These are phyloP conservation scores for Diplodus puntazzo DNA, from an alignment of 2,797 vertebrate species.

Conservation along the genomic window DNA sequence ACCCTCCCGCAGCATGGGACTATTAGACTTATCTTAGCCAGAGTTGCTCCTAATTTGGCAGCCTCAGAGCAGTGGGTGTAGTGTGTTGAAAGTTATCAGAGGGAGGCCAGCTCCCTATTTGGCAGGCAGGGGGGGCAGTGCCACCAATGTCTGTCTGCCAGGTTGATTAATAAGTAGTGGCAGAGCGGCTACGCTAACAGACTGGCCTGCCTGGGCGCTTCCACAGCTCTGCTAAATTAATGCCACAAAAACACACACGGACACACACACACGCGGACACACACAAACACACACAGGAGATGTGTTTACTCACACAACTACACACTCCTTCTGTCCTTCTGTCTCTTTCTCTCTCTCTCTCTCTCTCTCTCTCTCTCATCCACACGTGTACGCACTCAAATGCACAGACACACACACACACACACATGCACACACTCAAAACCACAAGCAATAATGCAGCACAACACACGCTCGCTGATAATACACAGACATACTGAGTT, in stretches of 20 bases:
- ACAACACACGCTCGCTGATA: slow-evolving; percentile 47
- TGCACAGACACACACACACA: background rate
- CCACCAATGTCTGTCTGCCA: slow-evolving; percentile 76
- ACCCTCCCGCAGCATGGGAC: slow-evolving; percentile 59
- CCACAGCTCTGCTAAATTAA: slow-evolving; percentile 61
- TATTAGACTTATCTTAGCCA: slow-evolving; percentile 78
- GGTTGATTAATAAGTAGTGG: slow-evolving; percentile 79
- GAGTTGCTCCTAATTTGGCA: slow-evolving; percentile 80
- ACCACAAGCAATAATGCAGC: slow-evolving; percentile 8
- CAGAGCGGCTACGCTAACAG: slow-evolving; percentile 63
- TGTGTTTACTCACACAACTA: slow-evolving; percentile 29
- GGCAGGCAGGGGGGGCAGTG: slow-evolving; percentile 74
- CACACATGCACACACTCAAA: slow-evolving; percentile 9
- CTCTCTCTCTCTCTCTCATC: background rate
- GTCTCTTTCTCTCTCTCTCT: no score
- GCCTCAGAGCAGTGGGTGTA: slow-evolving; percentile 62
- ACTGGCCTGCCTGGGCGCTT: slow-evolving; percentile 58
- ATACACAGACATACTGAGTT: slow-evolving; percentile 9
- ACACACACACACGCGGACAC: slow-evolving; percentile 24
- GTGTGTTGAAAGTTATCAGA: slow-evolving; percentile 78
- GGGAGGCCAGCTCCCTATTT: slow-evolving; percentile 79
- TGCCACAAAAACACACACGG: slow-evolving; percentile 42
- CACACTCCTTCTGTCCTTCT: slow-evolving; percentile 7
- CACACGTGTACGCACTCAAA: background rate
- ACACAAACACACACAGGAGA: slow-evolving; percentile 22